Evolutionary conservation across 2,113 vertebrate genomes (phyloP), one percentile per base, ranked within the genome.

Genomic region (Ptyas mucosa): DNA sequence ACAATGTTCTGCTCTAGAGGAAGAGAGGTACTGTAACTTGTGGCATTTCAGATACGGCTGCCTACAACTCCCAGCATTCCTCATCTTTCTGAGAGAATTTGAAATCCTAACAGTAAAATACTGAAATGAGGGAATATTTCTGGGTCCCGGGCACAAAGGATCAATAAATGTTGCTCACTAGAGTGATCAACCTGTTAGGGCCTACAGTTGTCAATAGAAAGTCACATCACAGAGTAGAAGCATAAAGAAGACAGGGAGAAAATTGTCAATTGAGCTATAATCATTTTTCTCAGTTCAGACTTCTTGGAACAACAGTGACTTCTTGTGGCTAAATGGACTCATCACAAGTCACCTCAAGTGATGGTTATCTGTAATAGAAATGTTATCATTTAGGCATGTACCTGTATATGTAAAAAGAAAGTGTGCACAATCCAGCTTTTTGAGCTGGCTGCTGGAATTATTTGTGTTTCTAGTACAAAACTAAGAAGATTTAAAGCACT

Each of bases 281-380:
- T 18, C 39, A 24, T 39, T 49, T 26, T 39, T 21, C 12, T 3
- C 53, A 34, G 5, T 85, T 58, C 34, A 51, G 85, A n/a, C 23
- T 58, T 89, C 39, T 86, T 29, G 86, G 7, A 20, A 29, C 43
- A 90, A 90, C 75, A 86, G 88, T 86, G 75, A 86, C 92, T 90
- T 93, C 92, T 93, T 90, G 88, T 86, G 88, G 92, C 34, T 61
- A 61, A 90, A 90, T 52, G 29, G 61, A 90, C 20, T 49, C 69
- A 93, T 86, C 88, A 86, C 92, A 93, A 86, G 88, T 86, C 14
- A 39, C n/a, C 7, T 21, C 39, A 89, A 89, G 34, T 12, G 39
- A n/a, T 81, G 58, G 11, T 58, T 85, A 64, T 89, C 64, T 87
- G 55, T 12, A 89, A 81, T 81, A 8, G 18, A 24, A 85, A 18